Evolutionary conservation across 2,113 vertebrate species (phyloP), one percentile per base, ranked within the genome.

Genomic region (Phoenicopterus ruber): DNA sequence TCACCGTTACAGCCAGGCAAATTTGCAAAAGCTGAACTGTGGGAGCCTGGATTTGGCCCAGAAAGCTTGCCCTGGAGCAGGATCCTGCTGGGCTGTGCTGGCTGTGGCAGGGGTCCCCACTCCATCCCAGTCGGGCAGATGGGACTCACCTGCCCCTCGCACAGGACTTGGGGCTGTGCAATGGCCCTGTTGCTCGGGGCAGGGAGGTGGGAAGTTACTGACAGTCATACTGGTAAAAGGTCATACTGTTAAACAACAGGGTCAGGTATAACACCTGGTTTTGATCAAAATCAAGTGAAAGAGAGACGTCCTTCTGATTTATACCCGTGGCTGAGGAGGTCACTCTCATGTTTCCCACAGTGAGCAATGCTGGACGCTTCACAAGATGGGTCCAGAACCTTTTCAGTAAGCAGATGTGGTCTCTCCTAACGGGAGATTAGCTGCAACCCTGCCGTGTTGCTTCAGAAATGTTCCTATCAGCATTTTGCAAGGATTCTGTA

Each of bases 121-220:
- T 57, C 49, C 36, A 12, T 17, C 63, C 25, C 69, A 54, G 17
- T 46, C 13, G 1, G 1, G 18, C 74, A 79, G 65, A 6, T 54
- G 57, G 42, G 26, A 25, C 3, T 0, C 9, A 47, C 32, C 44
- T 55, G 42, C 32, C 18, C 7, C 25, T n/a, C 1, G 6, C 8
- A 26, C 16, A 36, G 42, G 61, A 25, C 61, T 14, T 46, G n/a
- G 26, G 20, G 31, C 72, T 66, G 46, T 25, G 50, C 34, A 38
- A 20, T 5, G 31, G 13, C 29, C 69, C 16, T 3, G 1, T 8
- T 11, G 34, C 15, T 24, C 1, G 1, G 49, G 38, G 20, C 13
- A 52, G 29, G 6, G n/a, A 79, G 74, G 17, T 49, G 15, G 54
- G 40, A 52, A 67, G 19, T 44, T 29, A 40, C 19, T 3, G 4